Conservation (phyloP, 2,113 vertebrate genomes). For the Colaptes auratus region DNA sequence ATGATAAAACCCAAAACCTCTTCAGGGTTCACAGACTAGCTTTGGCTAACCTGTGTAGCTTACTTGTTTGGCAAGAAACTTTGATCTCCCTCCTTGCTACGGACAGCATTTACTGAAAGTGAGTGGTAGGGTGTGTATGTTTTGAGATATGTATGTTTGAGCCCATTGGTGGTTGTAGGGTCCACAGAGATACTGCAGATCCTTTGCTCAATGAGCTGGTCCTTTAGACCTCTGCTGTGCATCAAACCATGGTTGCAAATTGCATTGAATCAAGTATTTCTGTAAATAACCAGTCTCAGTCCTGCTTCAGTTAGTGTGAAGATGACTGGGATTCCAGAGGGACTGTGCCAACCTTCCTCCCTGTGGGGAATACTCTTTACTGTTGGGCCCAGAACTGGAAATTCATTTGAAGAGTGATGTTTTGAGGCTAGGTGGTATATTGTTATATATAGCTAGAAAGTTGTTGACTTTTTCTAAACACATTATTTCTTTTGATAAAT, state of each 20-base stretch:
- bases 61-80: neutral
- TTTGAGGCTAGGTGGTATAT: neutral
- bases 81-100: neutral
- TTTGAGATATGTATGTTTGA: neutral
- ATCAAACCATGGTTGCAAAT: neutral
- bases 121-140: neutral
- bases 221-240: neutral
- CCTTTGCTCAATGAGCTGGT: neutral
- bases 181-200: neutral
- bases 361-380: neutral
- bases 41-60: neutral
- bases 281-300: neutral
- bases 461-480: neutral
- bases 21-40: neutral
- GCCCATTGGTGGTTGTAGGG: neutral
- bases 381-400: neutral
- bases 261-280: neutral
- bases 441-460: neutral
- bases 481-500: neutral
- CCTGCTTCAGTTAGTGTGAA: neutral
- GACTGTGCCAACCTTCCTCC: neutral
- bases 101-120: neutral
- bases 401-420: neutral
- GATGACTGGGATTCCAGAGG: neutral
- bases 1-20: neutral